Evolutionary conservation across 2,113 vertebrate species (phyloP).

Genomic region (Corvus moneduloides): DNA sequence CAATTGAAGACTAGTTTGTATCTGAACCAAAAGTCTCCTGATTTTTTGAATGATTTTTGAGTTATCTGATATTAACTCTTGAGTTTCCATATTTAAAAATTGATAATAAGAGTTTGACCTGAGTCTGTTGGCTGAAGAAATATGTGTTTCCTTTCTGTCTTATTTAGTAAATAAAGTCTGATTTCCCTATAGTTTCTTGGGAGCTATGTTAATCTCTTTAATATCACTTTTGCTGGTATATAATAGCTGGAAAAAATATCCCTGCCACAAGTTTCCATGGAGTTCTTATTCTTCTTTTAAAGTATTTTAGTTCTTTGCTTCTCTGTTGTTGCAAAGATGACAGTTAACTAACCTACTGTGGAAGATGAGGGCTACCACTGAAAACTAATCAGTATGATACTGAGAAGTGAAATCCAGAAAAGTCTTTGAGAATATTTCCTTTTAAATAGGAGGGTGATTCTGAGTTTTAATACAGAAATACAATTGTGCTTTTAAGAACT

Average conservation of each 20-base stretch:
- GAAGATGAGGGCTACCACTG: background rate
- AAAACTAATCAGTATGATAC: background rate
- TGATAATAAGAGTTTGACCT: background rate
- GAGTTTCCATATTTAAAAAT: background rate
- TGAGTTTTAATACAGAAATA: background rate
- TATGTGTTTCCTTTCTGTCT: background rate
- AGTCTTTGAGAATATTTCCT: background rate
- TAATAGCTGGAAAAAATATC: background rate
- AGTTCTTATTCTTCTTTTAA: background rate
- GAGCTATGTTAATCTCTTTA: background rate
- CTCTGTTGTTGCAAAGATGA: background rate
- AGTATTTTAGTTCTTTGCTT: background rate
- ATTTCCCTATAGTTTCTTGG: background rate
- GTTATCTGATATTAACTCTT: background rate
- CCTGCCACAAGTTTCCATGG: background rate
- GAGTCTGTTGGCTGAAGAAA: background rate
- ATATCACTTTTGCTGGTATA: background rate
- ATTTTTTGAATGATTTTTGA: background rate
- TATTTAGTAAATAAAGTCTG: background rate
- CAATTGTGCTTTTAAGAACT: background rate
- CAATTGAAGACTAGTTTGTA: background rate
- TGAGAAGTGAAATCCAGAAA: background rate
- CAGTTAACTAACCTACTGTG: background rate
- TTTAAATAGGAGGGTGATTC: background rate
- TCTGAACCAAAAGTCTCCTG: background rate